Evolutionary conservation across 2,888 invertebrate genomes (phyloP), one percentile per base, ranked within the genome.

Genomic region (Aradus depressus): DNA sequence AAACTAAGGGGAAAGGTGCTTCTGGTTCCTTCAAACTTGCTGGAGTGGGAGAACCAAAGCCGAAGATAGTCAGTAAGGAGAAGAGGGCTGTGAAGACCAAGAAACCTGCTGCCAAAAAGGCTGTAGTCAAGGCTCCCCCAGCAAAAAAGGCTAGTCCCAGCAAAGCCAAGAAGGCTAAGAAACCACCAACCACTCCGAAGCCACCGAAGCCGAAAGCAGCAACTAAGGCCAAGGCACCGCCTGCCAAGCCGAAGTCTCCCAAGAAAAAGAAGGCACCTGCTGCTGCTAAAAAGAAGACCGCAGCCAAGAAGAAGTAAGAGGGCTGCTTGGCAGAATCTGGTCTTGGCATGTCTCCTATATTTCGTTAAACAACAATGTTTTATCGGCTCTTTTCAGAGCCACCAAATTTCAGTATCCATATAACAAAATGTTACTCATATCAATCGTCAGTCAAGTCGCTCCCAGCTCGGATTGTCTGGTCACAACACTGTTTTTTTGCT

Each of bases 1-100:
- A 55, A 42, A 49, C 55, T 4, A 56, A 55, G 50, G 57, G 57
- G n/a, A 50, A 49, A 14, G 57, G 57, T 1, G 55, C 57, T 18
- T 48, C 53, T 8, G 57, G 57, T 2, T 57, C 57, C 3, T 55
- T 55, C 48, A 51, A 51, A 43, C 44, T 57, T 37, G 32, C 51
- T 4, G 38, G 22, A 3, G 19, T 32, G 14, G 39, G 35, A 23
- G 37, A 31, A 5, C 12, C 32, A 6, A 45, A 34, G 12, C 16
- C 26, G 3, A 28, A 18, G n/a, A 31, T 37, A 5, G 23, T 21
- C n/a, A 26, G 19, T 10, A 49, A 43, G 8, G 28, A 21, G 5
- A 48, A 49, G 22, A 47, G 48, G 32, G 3, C 44, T 4, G 12
- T 22, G 38, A 44, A 41, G 25, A 43, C 32, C n/a, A 49, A 49